Percentiles rank a stretch among this genome's conserved stretches.
Evolutionary conservation across 2,888 invertebrate species (phyloP).

Genomic region (Drosophila phalerata): DNA sequence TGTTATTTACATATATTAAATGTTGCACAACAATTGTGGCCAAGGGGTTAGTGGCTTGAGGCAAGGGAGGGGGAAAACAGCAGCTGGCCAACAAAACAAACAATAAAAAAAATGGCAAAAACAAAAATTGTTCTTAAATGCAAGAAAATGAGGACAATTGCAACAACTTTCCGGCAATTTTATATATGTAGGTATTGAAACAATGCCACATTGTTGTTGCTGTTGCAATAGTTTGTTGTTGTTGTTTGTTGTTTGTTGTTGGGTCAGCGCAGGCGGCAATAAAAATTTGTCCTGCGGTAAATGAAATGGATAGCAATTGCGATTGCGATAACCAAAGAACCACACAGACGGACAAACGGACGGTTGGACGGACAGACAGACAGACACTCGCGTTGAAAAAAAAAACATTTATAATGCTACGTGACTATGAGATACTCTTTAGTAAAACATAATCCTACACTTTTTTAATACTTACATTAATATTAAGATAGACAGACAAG

Average conservation of each 20-base stretch:
- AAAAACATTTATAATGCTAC: not conserved
- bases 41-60: too few relatives aligned
- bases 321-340: conserved; percentile 68
- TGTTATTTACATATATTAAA: conserved; percentile 64
- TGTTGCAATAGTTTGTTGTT: conserved; percentile 16
- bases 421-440: conserved; percentile 1
- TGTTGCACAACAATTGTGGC: conserved; percentile 50
- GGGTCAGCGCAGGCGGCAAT: conserved; percentile 71
- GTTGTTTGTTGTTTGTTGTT: conserved; percentile 46
- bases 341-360: conserved; percentile 13
- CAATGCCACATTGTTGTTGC: conserved; percentile 58
- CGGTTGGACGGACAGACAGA: conserved; percentile 27
- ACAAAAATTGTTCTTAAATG: conserved; percentile 70
- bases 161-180: conserved; percentile 79
- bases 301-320: conserved; percentile 78
- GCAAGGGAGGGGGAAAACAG: not conserved
- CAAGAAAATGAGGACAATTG: conserved; percentile 78
- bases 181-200: conserved; percentile 58
- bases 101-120: too few relatives aligned
- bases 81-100: conserved; percentile 41
- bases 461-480: too few relatives aligned
- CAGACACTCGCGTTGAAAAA: conserved; percentile 33
- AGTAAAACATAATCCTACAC: too few relatives aligned
- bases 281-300: conserved; percentile 80
- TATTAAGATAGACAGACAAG: too few relatives aligned